A percentile compares a stretch with the other conserved stretches of the same genome.
phyloP scores from a whole-genome alignment of 2,797 vertebrate species.

The Manis javanica region DNA sequence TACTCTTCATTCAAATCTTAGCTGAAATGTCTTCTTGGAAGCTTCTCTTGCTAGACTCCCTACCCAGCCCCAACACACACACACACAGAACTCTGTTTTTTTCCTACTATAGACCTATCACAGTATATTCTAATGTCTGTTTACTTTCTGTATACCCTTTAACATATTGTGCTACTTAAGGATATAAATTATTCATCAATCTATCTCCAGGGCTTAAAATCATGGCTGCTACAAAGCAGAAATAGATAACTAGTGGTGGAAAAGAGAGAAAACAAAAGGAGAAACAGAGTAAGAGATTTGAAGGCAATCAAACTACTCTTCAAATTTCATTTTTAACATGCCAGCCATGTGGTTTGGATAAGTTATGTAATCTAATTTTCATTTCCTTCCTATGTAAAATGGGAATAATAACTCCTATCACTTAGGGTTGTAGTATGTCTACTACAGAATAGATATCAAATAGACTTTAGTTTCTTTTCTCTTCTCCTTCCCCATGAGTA shows the following conservation, averaged over 20 bases:
- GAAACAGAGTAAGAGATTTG: neutral
- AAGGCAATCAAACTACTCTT: neutral
- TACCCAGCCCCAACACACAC: no score
- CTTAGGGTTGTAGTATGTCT: neutral
- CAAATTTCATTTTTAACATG: neutral
- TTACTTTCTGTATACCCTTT: neutral
- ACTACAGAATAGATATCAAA: neutral
- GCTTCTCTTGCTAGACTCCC: neutral
- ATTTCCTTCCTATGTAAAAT: neutral
- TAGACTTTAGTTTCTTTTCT: neutral
- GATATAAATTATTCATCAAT: neutral
- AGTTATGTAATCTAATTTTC: neutral
- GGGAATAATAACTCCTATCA: neutral
- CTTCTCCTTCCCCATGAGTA: neutral
- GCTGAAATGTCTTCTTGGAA: neutral
- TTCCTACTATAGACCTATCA: neutral
- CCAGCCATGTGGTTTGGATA: neutral
- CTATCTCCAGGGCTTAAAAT: neutral
- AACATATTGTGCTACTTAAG: neutral
- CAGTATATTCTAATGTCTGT: neutral
- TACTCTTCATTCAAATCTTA: neutral
- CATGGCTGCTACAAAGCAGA: neutral
- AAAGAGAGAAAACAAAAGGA: neutral
- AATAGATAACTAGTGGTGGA: neutral
- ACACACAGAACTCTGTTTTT: neutral